Conservation (phyloP, 2,797 vertebrate species). For the Pseudotriccus pelzelni region DNA sequence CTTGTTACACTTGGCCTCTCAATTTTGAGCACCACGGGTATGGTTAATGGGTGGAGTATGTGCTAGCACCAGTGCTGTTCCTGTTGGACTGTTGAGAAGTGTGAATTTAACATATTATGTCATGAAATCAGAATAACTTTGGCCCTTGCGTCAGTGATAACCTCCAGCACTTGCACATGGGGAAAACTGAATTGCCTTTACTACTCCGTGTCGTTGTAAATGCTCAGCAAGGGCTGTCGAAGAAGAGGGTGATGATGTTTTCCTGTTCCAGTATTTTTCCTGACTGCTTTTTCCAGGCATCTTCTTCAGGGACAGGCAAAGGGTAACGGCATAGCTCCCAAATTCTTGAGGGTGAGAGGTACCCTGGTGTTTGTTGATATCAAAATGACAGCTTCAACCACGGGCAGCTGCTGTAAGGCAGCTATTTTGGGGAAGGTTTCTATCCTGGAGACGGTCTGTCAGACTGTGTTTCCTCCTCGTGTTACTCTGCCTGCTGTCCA, state of each 20-base stretch:
- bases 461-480: rapidly evolving
- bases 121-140: neutral
- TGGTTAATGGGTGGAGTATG: neutral
- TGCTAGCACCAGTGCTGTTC: neutral
- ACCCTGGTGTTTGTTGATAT: neutral
- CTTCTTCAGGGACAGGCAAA: neutral
- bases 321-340: neutral
- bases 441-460: neutral
- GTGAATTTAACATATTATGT: neutral
- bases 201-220: neutral
- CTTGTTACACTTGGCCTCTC: neutral
- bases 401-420: neutral
- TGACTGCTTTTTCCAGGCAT: neutral
- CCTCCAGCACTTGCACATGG: neutral
- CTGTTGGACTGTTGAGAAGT: neutral
- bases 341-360: rapidly evolving
- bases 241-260: neutral
- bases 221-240: neutral
- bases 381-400: neutral
- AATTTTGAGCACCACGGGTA: neutral
- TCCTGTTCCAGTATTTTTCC: neutral
- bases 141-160: neutral
- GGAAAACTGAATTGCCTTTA: neutral
- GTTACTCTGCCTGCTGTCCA: neutral
- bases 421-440: neutral